Evolutionary conservation across 2,113 vertebrate genomes (phyloP).

Genomic region (Ranitomeya imitator): DNA sequence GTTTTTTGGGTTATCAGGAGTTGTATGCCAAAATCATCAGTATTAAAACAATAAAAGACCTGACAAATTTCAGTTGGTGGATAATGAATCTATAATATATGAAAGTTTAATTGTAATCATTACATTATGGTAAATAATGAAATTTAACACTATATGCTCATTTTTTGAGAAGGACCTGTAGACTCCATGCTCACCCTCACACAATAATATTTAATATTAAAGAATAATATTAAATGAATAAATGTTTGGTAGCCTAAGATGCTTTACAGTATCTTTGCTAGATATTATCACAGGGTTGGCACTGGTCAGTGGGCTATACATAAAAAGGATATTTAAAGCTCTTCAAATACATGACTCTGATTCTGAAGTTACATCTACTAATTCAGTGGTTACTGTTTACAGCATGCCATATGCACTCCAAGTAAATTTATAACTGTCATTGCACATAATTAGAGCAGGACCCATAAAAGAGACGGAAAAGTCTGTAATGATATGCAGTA

Average conservation of each 20-base stretch:
- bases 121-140: too few species aligned
- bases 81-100: too few species aligned
- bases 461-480: slow-evolving; percentile 30
- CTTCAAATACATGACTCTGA: slow-evolving; percentile 15
- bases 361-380: slow-evolving; percentile 17
- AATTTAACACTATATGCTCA: too few species aligned
- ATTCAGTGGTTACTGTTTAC: slow-evolving; percentile 29
- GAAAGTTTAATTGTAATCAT: too few species aligned
- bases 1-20: too few species aligned
- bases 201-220: neutral
- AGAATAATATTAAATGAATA: neutral
- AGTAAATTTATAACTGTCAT: slow-evolving; percentile 45
- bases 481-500: slow-evolving; percentile 30
- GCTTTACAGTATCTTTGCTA: neutral
- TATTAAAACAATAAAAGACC: too few species aligned
- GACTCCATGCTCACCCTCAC: neutral
- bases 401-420: slow-evolving; percentile 15
- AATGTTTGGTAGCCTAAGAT: neutral
- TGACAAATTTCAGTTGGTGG: too few species aligned
- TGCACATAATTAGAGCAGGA: slow-evolving; percentile 34
- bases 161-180: too few species aligned
- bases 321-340: slow-evolving; percentile 11
- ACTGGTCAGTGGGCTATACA: neutral
- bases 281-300: neutral
- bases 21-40: too few species aligned